phyloP scores from a whole-genome alignment of 2,797 vertebrate species.

The Phaenicophaeus curvirostris region DNA sequence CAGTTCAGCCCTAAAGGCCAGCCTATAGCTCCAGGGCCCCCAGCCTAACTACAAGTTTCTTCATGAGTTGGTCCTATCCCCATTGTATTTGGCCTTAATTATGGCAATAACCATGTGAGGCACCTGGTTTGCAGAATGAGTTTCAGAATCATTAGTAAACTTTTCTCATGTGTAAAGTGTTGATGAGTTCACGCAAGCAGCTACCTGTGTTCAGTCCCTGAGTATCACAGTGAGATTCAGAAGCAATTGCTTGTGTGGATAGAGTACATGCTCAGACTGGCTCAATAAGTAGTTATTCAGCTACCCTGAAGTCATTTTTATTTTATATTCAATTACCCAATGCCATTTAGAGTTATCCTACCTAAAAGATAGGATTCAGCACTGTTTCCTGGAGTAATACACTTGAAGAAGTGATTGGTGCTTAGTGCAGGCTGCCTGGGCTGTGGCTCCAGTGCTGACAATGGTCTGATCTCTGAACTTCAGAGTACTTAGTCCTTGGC shows the following conservation, averaged over 20 bases:
- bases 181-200: rapidly evolving
- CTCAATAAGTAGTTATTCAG: neutral
- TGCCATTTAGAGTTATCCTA: neutral
- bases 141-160: neutral
- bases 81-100: rapidly evolving
- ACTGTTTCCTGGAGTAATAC: neutral
- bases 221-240: neutral
- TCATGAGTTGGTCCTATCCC: neutral
- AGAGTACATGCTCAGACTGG: rapidly evolving
- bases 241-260: neutral
- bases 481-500: neutral
- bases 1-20: neutral
- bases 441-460: neutral
- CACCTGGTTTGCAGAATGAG: neutral
- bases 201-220: neutral
- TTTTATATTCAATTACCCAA: neutral
- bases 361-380: neutral
- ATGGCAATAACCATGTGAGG: neutral
- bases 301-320: neutral
- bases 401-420: neutral
- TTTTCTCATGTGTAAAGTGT: neutral
- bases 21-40: neutral
- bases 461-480: neutral
- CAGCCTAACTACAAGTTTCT: neutral
- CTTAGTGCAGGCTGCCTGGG: neutral